Conservation (phyloP, 2,888 invertebrate species). For the Gerosis bhagava region DNA sequence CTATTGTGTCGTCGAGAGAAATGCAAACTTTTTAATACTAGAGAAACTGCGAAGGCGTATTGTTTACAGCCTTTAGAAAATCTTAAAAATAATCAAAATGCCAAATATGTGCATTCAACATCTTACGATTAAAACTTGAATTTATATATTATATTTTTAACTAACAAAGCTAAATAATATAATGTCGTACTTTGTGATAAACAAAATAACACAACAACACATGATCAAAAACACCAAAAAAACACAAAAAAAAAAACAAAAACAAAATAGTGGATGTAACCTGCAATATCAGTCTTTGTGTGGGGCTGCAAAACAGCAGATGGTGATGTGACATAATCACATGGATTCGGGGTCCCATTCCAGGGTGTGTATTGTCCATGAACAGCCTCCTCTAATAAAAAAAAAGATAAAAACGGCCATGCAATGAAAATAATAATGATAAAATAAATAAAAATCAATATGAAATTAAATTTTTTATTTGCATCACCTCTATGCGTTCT, state of each 20-base stretch:
- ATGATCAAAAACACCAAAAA: no score
- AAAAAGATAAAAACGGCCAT: conserved; percentile 37
- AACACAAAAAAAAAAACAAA: not conserved
- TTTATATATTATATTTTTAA: no score
- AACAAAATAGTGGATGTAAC: conserved; percentile 13
- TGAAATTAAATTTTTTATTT: no score
- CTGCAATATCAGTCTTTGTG: conserved; percentile 12
- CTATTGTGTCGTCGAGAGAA: conserved; percentile 9
- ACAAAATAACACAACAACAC: no score
- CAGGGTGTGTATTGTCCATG: conserved; percentile 73
- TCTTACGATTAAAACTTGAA: no score
- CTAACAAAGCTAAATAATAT: no score
- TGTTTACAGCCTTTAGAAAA: no score
- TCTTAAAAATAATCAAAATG: no score
- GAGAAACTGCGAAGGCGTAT: not conserved
- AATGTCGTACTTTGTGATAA: no score
- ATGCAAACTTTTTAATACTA: conserved; percentile 9
- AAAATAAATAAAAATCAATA: no score
- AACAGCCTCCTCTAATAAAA: conserved; percentile 54
- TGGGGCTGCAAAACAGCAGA: conserved; percentile 11
- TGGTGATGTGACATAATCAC: conserved; percentile 40
- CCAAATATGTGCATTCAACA: no score
- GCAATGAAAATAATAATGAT: conserved; percentile 34
- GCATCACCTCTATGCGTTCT: no score
- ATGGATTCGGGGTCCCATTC: conserved; percentile 68